These are phyloP conservation scores for Lycaon pictus DNA, from an alignment of 2,113 vertebrate species.

Conservation along the genomic window DNA sequence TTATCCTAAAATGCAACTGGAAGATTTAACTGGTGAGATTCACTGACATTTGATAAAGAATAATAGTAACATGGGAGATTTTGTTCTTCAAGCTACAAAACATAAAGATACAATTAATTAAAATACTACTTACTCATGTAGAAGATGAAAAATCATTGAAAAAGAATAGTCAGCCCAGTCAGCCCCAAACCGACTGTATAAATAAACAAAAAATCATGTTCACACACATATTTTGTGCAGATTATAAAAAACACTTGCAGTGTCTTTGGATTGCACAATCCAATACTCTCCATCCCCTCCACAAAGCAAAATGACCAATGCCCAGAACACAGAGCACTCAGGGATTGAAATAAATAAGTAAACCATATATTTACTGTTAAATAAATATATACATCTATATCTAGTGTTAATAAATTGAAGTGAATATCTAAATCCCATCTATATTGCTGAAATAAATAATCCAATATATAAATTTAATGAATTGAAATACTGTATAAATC, in stretches of 20 bases:
- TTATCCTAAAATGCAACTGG: neutral
- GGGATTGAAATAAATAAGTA: neutral
- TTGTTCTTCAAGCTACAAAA: neutral
- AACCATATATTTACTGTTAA: neutral
- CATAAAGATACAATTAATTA: neutral
- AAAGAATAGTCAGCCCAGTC: neutral
- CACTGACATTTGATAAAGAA: neutral
- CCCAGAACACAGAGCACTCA: neutral
- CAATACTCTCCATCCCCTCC: neutral
- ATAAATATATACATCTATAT: neutral
- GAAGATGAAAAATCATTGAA: neutral
- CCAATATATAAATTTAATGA: neutral
- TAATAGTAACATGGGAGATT: neutral
- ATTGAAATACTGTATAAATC: neutral
- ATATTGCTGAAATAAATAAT: neutral
- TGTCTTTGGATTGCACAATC: neutral
- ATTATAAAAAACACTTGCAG: neutral
- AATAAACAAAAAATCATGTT: constrained; percentile 34
- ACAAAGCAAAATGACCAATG: constrained; percentile 17
- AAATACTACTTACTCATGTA: neutral
- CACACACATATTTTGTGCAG: neutral
- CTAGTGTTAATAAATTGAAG: neutral
- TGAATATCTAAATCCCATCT: neutral
- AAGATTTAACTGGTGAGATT: neutral
- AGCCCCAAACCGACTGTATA: neutral